Conservation (phyloP, 2,113 vertebrate species). For the Albula glossodonta region DNA sequence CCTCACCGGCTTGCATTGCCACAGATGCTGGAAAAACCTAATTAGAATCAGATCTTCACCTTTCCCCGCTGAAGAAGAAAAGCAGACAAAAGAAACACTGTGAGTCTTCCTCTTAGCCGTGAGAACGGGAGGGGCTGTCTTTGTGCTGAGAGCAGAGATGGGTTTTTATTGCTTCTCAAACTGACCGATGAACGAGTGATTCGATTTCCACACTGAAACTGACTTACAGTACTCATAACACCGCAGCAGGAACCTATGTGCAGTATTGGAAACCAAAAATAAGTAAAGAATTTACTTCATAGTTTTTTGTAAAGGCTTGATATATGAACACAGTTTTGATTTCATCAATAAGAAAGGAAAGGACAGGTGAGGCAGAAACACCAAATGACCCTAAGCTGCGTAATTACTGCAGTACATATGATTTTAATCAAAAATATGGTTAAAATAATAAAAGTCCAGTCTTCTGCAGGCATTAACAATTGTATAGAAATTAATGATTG, state of each 20-base stretch:
- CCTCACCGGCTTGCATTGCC: too few relatives aligned
- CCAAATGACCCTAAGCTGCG: too few relatives aligned
- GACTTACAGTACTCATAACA: slow-evolving; percentile 40
- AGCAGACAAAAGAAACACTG: too few relatives aligned
- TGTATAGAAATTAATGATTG: too few relatives aligned
- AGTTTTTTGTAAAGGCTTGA: slow-evolving; percentile 2
- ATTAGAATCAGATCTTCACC: too few relatives aligned
- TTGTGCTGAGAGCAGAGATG: too few relatives aligned
- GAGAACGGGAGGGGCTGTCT: not conserved
- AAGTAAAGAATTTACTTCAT: slow-evolving; percentile 37
- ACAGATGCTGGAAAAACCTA: too few relatives aligned
- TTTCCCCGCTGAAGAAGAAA: not conserved
- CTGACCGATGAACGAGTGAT: slow-evolving; percentile 31
- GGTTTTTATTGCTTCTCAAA: slow-evolving; percentile 6
- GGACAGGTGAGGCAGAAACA: not conserved
- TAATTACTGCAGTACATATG: too few relatives aligned
- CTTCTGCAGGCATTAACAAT: too few relatives aligned
- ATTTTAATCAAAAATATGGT: too few relatives aligned
- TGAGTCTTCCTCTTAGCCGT: not conserved
- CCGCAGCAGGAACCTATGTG: slow-evolving; percentile 13
- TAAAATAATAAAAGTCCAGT: too few relatives aligned
- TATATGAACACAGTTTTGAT: not conserved
- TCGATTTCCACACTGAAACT: slow-evolving; percentile 47
- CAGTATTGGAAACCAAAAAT: slow-evolving; percentile 30
- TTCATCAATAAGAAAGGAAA: not conserved